Evolutionary conservation across 2,888 invertebrate genomes (phyloP).

Genomic region (Lasioglossum pauxillum): DNA sequence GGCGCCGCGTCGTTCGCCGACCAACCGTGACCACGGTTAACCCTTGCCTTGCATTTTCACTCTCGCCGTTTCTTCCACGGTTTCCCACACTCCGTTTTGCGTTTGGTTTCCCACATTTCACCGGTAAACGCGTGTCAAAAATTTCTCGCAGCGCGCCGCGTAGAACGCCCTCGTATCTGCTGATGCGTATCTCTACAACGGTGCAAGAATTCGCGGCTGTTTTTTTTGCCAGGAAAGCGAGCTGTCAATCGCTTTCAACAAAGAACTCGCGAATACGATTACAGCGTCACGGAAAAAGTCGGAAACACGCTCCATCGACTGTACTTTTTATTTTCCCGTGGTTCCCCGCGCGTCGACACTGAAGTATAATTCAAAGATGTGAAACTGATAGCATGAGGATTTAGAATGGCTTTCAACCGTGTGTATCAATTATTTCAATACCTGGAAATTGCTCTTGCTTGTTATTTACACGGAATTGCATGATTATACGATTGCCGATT

Average conservation of each 20-base stretch:
- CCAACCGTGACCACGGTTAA: constrained; percentile 56
- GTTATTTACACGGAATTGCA: too few relatives aligned
- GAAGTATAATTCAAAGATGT: not conserved
- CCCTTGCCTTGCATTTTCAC: constrained; percentile 59
- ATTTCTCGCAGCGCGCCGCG: constrained; percentile 35
- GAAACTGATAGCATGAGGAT: not conserved
- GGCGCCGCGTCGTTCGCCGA: constrained; percentile 33
- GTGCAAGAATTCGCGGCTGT: not conserved
- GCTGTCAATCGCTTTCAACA: not conserved
- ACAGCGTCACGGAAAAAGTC: not conserved
- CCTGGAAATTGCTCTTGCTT: too few relatives aligned
- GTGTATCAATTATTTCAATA: too few relatives aligned
- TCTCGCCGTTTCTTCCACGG: constrained; percentile 18
- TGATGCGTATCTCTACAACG: constrained; percentile 28
- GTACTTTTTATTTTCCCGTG: not conserved
- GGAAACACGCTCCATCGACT: not conserved
- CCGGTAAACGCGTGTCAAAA: constrained; percentile 27
- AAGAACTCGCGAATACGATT: not conserved
- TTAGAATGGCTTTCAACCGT: not conserved
- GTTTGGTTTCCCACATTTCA: constrained; percentile 59
- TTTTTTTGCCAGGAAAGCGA: constrained; percentile 3
- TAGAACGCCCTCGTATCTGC: not conserved
- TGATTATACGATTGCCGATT: not conserved
- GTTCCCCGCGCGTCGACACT: not conserved
- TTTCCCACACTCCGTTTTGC: constrained; percentile 55